A percentile compares a stretch with the other conserved stretches of the same genome.
phyloP scores from a whole-genome alignment of 2,113 vertebrate species.

The Bothrops jararaca region DNA sequence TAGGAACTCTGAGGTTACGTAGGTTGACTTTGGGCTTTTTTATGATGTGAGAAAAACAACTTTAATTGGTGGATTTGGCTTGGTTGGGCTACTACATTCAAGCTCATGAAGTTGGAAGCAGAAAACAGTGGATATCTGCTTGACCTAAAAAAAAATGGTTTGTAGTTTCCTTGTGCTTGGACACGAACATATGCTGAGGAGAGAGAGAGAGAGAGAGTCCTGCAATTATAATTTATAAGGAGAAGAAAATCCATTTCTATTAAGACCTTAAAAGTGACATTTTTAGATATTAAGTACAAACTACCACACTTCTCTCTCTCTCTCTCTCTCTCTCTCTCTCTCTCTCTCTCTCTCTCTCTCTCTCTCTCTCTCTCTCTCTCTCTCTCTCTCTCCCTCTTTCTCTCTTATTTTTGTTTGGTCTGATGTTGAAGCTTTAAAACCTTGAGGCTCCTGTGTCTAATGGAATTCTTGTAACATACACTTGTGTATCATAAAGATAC shows the following conservation, averaged over 20 bases:
- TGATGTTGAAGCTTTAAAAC: constrained; percentile 76
- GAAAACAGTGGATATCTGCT: constrained; percentile 62
- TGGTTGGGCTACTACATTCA: constrained; percentile 53
- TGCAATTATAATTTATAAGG: constrained; percentile 77
- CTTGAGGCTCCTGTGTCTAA: constrained; percentile 77
- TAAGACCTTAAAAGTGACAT: constrained; percentile 75
- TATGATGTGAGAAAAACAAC: constrained; percentile 60
- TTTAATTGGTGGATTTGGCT: constrained; percentile 60
- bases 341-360: too few species aligned
- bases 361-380: not conserved
- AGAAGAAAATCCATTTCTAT: constrained; percentile 70
- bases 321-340: not conserved
- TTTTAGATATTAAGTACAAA: constrained; percentile 80
- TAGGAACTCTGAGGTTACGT: constrained; percentile 66
- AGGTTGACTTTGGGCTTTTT: constrained; percentile 66
- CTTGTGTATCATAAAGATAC: constrained; percentile 87
- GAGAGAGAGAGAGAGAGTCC: not conserved
- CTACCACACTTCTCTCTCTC: constrained; percentile 57
- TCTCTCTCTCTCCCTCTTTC: not conserved
- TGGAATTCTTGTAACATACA: constrained; percentile 85
- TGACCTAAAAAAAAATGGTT: constrained; percentile 60
- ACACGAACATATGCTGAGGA: constrained; percentile 64
- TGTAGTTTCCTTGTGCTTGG: constrained; percentile 70
- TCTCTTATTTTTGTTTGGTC: constrained; percentile 59
- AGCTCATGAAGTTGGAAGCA: constrained; percentile 55